Evolutionary conservation across 2,888 invertebrate species (phyloP), one percentile per base, ranked within the genome.

Genomic region (Agapostemon virescens): DNA sequence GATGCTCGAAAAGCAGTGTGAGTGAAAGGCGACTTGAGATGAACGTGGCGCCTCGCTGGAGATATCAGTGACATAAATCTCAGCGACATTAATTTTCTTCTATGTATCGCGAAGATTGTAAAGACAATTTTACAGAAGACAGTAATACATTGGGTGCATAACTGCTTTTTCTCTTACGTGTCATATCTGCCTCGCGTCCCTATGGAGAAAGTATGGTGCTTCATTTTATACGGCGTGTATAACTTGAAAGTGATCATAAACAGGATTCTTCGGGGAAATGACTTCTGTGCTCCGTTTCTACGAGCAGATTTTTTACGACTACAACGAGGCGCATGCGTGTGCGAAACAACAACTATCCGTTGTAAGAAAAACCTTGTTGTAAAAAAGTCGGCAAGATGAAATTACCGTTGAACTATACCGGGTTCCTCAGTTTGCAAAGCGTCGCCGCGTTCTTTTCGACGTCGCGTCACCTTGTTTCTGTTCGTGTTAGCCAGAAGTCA

Each of bases 171-270:
- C 74, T 67, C 81, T 77, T 69, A 72, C 79, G 58, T 64, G 79
- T 74, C 70, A 70, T 49, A 78, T 71, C 70, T 81, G 76, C 77
- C 86, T 78, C 40, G 69, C 33, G 72, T 69, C 58, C 72, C 42
- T 36, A 61, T 52, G 36, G 70, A 81, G 80, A 76, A 84, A 70
- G 76, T 74, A 74, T 30, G 63, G 58, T 74, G 66, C 80, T 87
- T 71, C 77, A 77, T 74, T 83, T 86, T 87, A 86, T 85, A 75
- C 81, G 71, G 72, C 83, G 78, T 83, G 81, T 84, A 87, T 87
- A 86, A 85, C 87, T 81, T 61, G 87, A 79, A 82, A 83, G 84
- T 85, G 86, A 85, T 86, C 86, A 87, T 86, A 86, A 86, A 86
- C 85, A 86, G 83, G 81, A 82, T 85, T 82, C 87, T 30, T 87